These are phyloP conservation scores for Agonopterix arenella DNA, from an alignment of 2,888 invertebrate genomes.

Conservation along the genomic window DNA sequence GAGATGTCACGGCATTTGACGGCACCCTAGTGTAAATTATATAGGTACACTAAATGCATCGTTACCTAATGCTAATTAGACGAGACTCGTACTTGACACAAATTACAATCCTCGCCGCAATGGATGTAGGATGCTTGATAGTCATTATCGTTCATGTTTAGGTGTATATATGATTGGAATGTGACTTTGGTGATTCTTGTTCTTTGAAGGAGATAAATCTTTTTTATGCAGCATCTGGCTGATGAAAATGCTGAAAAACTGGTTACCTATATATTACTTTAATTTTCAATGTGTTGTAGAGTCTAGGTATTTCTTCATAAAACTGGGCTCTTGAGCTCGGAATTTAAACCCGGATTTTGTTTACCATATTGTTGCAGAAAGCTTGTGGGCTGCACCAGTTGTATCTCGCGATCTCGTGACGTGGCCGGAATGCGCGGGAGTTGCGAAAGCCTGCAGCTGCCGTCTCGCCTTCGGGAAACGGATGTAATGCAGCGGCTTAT, in stretches of 20 bases:
- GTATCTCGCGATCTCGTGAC: conserved; percentile 13
- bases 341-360: no score
- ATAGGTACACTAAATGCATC: conserved; percentile 1
- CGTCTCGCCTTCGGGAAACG: conserved; percentile 46
- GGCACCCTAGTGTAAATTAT: conserved; percentile 1
- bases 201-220: no score
- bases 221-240: no score
- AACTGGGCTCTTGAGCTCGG: no score
- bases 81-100: conserved; percentile 37
- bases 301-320: no score
- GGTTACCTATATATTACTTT: no score
- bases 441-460: conserved; percentile 20
- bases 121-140: conserved; percentile 18
- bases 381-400: not conserved
- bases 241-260: no score
- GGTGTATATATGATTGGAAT: no score
- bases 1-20: no score
- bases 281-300: no score
- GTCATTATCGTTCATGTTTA: no score
- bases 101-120: conserved; percentile 25
- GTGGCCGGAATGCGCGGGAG: conserved; percentile 22
- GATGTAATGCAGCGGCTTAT: conserved; percentile 38
- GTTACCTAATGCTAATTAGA: conserved; percentile 36
- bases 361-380: not conserved
- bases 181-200: no score